These are phyloP conservation scores for Todus mexicanus DNA, from an alignment of 2,797 vertebrate species.

Conservation along the genomic window DNA sequence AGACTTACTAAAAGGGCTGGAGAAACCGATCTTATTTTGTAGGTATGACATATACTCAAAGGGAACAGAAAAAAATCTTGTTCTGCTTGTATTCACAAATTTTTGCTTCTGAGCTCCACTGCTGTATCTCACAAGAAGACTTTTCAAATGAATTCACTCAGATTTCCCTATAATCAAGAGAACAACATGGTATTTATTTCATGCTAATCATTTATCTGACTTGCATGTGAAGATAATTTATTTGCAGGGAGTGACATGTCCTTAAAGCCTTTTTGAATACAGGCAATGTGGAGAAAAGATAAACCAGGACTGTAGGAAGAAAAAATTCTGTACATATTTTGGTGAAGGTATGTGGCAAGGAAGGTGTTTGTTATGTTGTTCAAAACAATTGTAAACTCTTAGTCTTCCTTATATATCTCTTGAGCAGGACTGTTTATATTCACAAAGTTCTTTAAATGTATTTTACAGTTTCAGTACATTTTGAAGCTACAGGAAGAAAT, in stretches of 20 bases:
- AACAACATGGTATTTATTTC: slow-evolving; percentile 18
- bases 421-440: background rate
- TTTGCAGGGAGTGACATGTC: slow-evolving; percentile 11
- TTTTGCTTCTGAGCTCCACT: background rate
- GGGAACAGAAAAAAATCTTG: background rate
- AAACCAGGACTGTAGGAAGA: background rate
- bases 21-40: background rate
- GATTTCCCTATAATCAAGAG: background rate
- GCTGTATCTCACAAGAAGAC: background rate
- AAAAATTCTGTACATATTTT: background rate
- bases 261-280: background rate
- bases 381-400: background rate
- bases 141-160: slow-evolving; percentile 32
- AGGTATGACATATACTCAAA: background rate
- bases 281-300: background rate
- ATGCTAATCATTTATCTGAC: slow-evolving; percentile 49
- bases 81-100: background rate
- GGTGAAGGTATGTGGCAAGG: background rate
- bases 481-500: background rate
- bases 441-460: background rate
- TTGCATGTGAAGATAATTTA: slow-evolving; percentile 8
- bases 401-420: background rate
- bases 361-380: background rate
- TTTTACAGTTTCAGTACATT: background rate
- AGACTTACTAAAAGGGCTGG: background rate